These are phyloP conservation scores for Pangasius djambal DNA, from an alignment of 2,797 vertebrate species.

Conservation along the genomic window DNA sequence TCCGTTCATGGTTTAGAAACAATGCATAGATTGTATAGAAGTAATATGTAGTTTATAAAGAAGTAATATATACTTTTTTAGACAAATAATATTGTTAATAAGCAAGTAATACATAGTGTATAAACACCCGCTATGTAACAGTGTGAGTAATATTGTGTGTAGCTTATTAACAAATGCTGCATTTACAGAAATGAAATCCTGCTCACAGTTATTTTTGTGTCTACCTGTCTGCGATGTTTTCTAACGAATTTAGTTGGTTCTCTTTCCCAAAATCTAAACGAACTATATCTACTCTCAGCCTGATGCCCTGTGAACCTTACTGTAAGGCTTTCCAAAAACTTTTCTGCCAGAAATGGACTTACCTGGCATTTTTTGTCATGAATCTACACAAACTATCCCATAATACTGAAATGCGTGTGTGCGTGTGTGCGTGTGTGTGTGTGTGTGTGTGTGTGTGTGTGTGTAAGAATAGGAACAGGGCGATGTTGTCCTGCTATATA, in stretches of 20 bases:
- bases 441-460: not conserved
- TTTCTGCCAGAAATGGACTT: too few relatives aligned
- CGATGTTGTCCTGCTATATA: constrained; percentile 3
- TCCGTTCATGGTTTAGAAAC: too few relatives aligned
- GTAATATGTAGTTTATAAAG: not conserved
- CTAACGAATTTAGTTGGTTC: not conserved
- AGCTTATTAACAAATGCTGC: too few relatives aligned
- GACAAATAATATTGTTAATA: not conserved
- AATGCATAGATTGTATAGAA: not conserved
- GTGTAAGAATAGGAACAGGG: constrained; percentile 9
- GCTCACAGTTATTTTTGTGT: too few relatives aligned
- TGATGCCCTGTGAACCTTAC: too few relatives aligned
- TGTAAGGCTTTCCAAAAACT: too few relatives aligned
- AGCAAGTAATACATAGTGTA: not conserved
- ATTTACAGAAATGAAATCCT: not conserved
- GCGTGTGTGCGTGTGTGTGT: not conserved
- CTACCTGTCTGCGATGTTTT: too few relatives aligned
- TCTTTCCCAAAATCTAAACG: not conserved
- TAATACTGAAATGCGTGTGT: too few relatives aligned
- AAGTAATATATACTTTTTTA: not conserved
- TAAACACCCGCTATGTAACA: too few relatives aligned
- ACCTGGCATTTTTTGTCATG: too few relatives aligned
- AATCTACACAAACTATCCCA: too few relatives aligned
- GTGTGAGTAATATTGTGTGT: not conserved
- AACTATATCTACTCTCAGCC: not conserved